Evolutionary conservation across 2,888 invertebrate genomes (phyloP).

Genomic region (Rhamphomyia laevipes): DNA sequence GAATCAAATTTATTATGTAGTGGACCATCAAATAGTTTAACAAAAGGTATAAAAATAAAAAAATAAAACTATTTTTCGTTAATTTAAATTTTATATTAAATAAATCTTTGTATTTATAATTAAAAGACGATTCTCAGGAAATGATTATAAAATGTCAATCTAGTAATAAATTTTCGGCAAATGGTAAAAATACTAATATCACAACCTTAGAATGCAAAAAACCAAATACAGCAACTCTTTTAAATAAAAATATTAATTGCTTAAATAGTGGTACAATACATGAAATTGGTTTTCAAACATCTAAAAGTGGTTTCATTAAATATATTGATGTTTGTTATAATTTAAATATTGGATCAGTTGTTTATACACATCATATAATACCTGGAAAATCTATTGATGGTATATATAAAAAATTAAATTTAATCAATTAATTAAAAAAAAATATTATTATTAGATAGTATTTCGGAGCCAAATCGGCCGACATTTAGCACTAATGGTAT

Average conservation of each 20-base stretch:
- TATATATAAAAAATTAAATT: neutral
- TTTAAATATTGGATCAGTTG: constrained; percentile 8
- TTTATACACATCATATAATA: constrained; percentile 10
- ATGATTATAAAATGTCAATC: neutral
- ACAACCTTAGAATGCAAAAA: neutral
- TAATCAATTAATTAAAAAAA: too few species aligned
- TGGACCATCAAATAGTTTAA: constrained; percentile 1
- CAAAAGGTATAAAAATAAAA: neutral
- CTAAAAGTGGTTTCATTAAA: constrained; percentile 5
- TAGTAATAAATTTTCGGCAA: neutral
- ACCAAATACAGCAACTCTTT: neutral
- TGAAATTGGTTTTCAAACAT: constrained; percentile 10
- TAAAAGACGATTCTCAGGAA: neutral
- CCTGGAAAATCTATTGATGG: constrained; percentile 9
- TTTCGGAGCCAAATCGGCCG: constrained; percentile 19
- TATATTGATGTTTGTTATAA: constrained; percentile 13
- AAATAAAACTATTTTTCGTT: neutral
- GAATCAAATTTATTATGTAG: neutral
- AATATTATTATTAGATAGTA: constrained; percentile 4
- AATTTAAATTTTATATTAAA: neutral
- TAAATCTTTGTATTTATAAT: too few species aligned
- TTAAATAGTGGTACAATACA: constrained; percentile 5
- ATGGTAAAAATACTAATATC: neutral
- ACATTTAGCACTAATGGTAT: constrained; percentile 25
- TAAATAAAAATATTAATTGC: constrained; percentile 1